phyloP scores from a whole-genome alignment of 92 coral and sea anemone species.

The Galaxea fascicularis region DNA sequence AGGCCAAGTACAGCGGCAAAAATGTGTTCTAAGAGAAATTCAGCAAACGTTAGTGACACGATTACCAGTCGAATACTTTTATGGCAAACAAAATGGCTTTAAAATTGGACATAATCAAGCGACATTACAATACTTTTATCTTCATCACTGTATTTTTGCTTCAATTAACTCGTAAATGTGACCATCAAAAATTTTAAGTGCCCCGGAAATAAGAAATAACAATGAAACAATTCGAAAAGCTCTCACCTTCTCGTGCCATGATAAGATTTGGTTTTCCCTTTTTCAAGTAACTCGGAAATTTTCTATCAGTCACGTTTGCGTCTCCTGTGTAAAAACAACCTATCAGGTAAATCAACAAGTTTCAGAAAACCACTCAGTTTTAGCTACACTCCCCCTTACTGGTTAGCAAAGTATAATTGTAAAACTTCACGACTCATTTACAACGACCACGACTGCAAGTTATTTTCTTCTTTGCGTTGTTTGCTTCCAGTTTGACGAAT shows the following conservation, averaged over 20 bases:
- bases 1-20: slow-evolving; percentile 65
- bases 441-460: no score
- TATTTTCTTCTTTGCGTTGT: no score
- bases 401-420: no score
- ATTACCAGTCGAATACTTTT: neutral
- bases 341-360: neutral
- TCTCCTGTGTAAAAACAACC: slow-evolving; percentile 5
- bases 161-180: neutral
- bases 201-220: neutral
- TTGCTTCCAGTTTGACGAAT: no score
- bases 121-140: neutral
- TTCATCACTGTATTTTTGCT: neutral
- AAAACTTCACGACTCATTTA: no score
- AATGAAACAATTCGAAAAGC: neutral
- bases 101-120: neutral
- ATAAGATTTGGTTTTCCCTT: slow-evolving; percentile 72
- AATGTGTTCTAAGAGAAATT: slow-evolving; percentile 51
- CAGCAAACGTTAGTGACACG: neutral
- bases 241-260: slow-evolving; percentile 65
- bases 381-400: no score
- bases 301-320: slow-evolving; percentile 8
- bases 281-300: slow-evolving; percentile 58
- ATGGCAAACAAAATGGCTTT: neutral
- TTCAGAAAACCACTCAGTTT: no score
- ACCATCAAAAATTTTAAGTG: neutral